A percentile compares a stretch with the other conserved stretches of the same genome.
Evolutionary conservation across 2,797 vertebrate genomes (phyloP).

Genomic region (Melanotaenia pygmaea): DNA sequence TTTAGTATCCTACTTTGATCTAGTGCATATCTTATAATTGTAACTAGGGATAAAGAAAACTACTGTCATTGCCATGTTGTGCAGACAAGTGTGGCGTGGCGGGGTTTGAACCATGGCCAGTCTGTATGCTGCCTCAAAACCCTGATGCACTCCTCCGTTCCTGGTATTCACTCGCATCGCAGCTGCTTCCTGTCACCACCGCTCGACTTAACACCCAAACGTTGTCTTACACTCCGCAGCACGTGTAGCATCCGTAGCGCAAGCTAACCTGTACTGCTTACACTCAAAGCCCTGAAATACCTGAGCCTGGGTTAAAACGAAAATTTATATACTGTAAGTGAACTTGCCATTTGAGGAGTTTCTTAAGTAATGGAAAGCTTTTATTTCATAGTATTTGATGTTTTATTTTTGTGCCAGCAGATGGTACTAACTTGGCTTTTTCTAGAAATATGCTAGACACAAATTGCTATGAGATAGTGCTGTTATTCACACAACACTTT

Average conservation of each 20-base stretch:
- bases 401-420: conserved; percentile 28
- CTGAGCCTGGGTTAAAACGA: conserved; percentile 15
- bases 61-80: conserved; percentile 32
- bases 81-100: conserved; percentile 5
- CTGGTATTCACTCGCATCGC: conserved; percentile 21
- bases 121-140: conserved; percentile 59
- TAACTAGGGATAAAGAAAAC: conserved; percentile 58
- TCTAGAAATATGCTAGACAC: conserved; percentile 14
- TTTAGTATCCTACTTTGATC: conserved; percentile 46
- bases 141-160: conserved; percentile 8
- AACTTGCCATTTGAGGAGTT: conserved; percentile 17
- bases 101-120: conserved; percentile 40
- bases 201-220: conserved; percentile 1
- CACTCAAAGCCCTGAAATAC: conserved; percentile 29
- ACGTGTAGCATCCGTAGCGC: conserved; percentile 60
- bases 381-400: conserved; percentile 14
- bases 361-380: conserved; percentile 21
- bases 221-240: conserved; percentile 56
- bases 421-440: conserved; percentile 29
- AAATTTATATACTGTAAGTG: conserved; percentile 9
- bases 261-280: conserved; percentile 35
- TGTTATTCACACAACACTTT: conserved; percentile 25
- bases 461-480: conserved; percentile 21
- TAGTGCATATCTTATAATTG: conserved; percentile 78
- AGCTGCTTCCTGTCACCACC: conserved; percentile 39